phyloP scores from a whole-genome alignment of 2,888 invertebrate genomes.

The Branchipolynoe longqiensis region DNA sequence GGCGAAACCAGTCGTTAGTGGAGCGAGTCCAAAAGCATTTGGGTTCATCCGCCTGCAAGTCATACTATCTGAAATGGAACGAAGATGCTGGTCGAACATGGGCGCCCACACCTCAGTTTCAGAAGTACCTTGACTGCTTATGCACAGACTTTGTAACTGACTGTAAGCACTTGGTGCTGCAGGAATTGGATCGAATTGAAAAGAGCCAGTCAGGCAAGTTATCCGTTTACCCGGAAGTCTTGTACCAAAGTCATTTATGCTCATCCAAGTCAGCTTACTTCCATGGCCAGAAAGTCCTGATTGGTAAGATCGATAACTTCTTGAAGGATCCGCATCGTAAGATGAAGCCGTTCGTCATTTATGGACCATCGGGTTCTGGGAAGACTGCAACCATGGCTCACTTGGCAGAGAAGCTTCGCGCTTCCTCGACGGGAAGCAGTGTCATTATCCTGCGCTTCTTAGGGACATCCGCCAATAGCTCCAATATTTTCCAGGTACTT shows the following conservation, averaged over 20 bases:
- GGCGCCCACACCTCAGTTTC: slow-evolving; percentile 52
- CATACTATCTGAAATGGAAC: slow-evolving; percentile 62
- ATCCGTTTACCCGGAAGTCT: slow-evolving; percentile 59
- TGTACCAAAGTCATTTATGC: slow-evolving; percentile 61
- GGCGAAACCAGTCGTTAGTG: slow-evolving; percentile 4
- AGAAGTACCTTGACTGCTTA: slow-evolving; percentile 61
- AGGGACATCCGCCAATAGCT: slow-evolving; percentile 59
- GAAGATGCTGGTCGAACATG: slow-evolving; percentile 17
- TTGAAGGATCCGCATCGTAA: slow-evolving; percentile 62
- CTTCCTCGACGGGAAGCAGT: slow-evolving; percentile 60
- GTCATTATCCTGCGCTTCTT: slow-evolving; percentile 64
- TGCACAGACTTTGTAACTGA: slow-evolving; percentile 63
- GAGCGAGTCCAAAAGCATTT: slow-evolving; percentile 59
- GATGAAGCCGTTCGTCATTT: slow-evolving; percentile 63
- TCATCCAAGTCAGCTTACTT: slow-evolving; percentile 26
- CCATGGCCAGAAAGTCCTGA: slow-evolving; percentile 55
- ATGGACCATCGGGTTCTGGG: slow-evolving; percentile 63
- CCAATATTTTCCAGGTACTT: slow-evolving; percentile 61
- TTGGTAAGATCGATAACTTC: slow-evolving; percentile 59
- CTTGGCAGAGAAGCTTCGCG: slow-evolving; percentile 45
- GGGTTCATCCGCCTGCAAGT: slow-evolving; percentile 58
- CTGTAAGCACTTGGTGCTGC: slow-evolving; percentile 61
- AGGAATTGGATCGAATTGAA: slow-evolving; percentile 20
- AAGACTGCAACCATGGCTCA: slow-evolving; percentile 62
- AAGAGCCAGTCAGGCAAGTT: not conserved